Base-by-base conservation (phyloP, 2,113 vertebrate genomes). In the Bambusicola thoracicus region DNA sequence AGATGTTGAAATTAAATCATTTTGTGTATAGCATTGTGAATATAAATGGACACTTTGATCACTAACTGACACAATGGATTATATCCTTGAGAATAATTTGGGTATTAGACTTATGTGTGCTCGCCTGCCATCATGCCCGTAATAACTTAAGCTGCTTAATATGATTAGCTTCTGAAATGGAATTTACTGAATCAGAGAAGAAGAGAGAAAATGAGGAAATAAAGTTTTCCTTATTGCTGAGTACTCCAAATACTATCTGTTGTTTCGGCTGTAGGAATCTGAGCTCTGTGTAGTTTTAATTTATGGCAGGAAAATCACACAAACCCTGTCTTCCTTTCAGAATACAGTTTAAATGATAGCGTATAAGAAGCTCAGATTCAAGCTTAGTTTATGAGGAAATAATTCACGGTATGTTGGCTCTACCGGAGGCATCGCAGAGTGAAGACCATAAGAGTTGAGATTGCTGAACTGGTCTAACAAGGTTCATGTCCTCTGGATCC, bases 91-190 rank as follows among this genome's bases (percentile, higher is more conserved):
- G 73, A 92, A 65, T 68, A 92, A 94, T 81, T 43, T 72, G 74
- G 10, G 10, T 92, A 32, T 92, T 89, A 87, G 77, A 85, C 41
- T 85, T 90, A 65, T 3, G 9, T 53, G 61, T 68, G 34, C 70
- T 72, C 91, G 46, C 61, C 51, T 0, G 1, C 48, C 55, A 62
- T 59, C 73, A 67, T 74, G 49, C n/a, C 43, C 78, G 30, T 53
- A 91, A 56, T 68, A 93, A 76, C 30, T 83, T 90, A 87, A 92
- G 66, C 55, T 77, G 34, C 63, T 92, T 88, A 94, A 87, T 66
- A 81, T 55, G 61, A 92, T 91, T 89, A 95, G 27, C 81, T 92
- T 86, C 74, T 29, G 18, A 89, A 92, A 89, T 44, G 8, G 40
- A 90, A 84, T 89, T 83, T 93, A 75, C 73, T 81, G 46, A 78